Percentiles rank a stretch among this genome's conserved stretches.
These are phyloP conservation scores for Marcusenius ussheri DNA, from an alignment of 2,113 vertebrate species.

Conservation along the genomic window DNA sequence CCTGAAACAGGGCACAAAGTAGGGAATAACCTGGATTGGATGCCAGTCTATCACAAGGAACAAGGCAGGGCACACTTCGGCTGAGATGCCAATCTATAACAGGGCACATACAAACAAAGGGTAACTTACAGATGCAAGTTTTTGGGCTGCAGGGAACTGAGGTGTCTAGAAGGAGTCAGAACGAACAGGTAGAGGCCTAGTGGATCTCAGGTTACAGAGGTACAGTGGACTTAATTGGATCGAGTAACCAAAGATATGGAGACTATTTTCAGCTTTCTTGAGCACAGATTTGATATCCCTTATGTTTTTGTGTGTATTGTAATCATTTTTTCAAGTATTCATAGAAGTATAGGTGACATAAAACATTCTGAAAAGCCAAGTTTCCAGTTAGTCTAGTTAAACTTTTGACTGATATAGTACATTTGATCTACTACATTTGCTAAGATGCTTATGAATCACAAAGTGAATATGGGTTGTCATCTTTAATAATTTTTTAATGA, in stretches of 20 bases:
- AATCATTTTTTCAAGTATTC: background rate
- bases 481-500: background rate
- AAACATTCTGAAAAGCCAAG: background rate
- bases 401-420: background rate
- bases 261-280: background rate
- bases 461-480: background rate
- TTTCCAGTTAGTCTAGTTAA: background rate
- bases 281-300: background rate
- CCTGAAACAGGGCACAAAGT: background rate
- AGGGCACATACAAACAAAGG: background rate
- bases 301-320: background rate
- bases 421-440: background rate
- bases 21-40: background rate
- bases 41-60: background rate
- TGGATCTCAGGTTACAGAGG: background rate
- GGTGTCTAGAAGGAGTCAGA: background rate
- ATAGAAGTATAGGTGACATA: background rate
- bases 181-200: background rate
- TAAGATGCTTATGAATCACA: background rate
- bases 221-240: background rate
- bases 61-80: background rate
- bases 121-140: background rate
- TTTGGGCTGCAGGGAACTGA: background rate
- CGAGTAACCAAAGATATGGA: background rate
- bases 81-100: background rate